Conservation (phyloP, 2,113 vertebrate genomes). For the Ancistrus triradiatus region DNA sequence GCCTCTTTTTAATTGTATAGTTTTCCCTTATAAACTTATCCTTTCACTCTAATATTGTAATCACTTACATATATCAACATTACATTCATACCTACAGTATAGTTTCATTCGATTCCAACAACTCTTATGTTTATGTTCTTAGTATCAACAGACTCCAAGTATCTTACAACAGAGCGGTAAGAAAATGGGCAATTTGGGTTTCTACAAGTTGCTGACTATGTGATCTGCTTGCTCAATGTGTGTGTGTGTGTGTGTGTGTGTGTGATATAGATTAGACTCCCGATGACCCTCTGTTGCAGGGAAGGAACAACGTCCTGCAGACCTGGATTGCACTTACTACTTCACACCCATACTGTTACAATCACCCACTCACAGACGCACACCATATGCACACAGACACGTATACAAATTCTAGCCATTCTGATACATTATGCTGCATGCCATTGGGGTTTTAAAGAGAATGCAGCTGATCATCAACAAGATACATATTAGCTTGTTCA, state of each 20-base stretch:
- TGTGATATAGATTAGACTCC: constrained; percentile 12
- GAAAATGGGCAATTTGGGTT: not conserved
- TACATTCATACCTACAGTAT: no score
- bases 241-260: constrained; percentile 10
- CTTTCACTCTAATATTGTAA: no score
- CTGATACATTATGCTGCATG: no score
- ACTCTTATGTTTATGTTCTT: no score
- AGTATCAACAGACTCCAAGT: not conserved
- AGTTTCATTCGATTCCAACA: no score
- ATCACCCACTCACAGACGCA: not conserved
- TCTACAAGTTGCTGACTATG: not conserved
- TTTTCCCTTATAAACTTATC: no score
- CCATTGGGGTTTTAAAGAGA: no score
- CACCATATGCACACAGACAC: not conserved
- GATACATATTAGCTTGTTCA: no score
- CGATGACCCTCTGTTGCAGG: not conserved
- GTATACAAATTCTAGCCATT: not conserved
- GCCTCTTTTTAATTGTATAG: no score
- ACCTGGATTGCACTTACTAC: not conserved
- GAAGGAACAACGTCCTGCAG: not conserved
- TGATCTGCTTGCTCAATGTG: not conserved
- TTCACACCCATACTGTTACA: constrained; percentile 3
- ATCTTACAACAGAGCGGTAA: not conserved
- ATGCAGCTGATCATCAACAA: no score
- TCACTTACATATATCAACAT: no score